Conservation (phyloP, 2,113 vertebrate species). For the Epinephelus moara region DNA sequence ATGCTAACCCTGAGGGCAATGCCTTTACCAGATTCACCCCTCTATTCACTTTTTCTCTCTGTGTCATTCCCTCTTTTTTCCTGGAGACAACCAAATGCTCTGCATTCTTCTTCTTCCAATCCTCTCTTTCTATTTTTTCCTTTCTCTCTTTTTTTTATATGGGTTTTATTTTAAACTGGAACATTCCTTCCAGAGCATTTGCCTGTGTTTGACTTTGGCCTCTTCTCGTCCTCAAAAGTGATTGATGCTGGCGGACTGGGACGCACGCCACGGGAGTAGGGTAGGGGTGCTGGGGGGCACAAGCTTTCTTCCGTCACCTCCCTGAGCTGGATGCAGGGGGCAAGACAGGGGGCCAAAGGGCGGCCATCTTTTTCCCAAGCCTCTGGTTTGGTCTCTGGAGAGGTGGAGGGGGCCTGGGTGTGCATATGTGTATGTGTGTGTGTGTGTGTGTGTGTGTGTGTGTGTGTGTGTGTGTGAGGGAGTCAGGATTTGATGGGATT, state of each 20-base stretch:
- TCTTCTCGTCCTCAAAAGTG: constrained; percentile 75
- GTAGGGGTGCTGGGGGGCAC: constrained; percentile 71
- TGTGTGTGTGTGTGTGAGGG: constrained; percentile 44
- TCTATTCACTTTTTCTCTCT: not conserved
- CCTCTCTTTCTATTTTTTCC: constrained; percentile 25
- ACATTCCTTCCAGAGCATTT: constrained; percentile 84
- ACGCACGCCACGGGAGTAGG: constrained; percentile 73
- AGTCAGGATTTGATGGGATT: constrained; percentile 83
- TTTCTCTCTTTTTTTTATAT: constrained; percentile 26
- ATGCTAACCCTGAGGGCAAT: constrained; percentile 77
- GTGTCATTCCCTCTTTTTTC: constrained; percentile 32
- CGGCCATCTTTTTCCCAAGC: constrained; percentile 87
- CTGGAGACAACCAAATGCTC: constrained; percentile 65
- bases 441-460: constrained; percentile 45
- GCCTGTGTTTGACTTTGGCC: constrained; percentile 80
- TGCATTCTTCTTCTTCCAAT: constrained; percentile 61
- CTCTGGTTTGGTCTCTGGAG: constrained; percentile 77
- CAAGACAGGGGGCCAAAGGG: constrained; percentile 77
- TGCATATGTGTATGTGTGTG: constrained; percentile 29
- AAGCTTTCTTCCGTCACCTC: constrained; percentile 83
- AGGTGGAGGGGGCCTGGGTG: constrained; percentile 60
- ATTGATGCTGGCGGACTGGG: constrained; percentile 79
- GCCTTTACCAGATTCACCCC: constrained; percentile 77
- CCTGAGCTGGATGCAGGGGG: constrained; percentile 76
- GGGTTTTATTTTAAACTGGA: constrained; percentile 83